Evolutionary conservation across 2,113 vertebrate species (phyloP).

Genomic region (Butorides virescens): DNA sequence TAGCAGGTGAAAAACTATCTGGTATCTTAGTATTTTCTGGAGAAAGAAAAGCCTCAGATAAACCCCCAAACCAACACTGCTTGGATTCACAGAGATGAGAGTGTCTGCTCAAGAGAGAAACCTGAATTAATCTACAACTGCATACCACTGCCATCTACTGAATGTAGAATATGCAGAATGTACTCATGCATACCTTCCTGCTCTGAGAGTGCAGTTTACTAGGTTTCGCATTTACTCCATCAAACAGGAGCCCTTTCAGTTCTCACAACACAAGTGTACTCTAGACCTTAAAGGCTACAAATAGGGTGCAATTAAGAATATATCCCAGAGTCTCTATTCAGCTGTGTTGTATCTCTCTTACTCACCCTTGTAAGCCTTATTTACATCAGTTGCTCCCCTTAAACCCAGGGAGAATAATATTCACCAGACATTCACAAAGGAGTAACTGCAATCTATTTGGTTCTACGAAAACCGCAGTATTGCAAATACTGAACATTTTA

Average conservation of each 20-base stretch:
- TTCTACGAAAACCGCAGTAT: not conserved
- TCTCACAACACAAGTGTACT: no score
- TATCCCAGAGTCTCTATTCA: not conserved
- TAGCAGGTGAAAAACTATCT: not conserved
- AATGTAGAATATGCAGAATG: not conserved
- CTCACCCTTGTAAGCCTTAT: not conserved
- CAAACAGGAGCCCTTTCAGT: no score
- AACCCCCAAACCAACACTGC: not conserved
- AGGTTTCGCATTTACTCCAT: not conserved
- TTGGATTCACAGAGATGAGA: not conserved
- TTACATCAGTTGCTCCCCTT: not conserved
- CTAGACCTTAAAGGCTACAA: no score
- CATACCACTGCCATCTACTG: conserved; percentile 61
- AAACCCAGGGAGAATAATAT: not conserved
- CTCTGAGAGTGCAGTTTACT: not conserved
- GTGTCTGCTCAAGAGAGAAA: conserved; percentile 11
- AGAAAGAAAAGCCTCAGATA: not conserved
- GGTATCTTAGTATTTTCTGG: not conserved
- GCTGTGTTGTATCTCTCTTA: not conserved
- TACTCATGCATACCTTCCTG: not conserved
- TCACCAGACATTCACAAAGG: not conserved
- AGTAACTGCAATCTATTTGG: not conserved
- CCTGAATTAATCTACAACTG: not conserved
- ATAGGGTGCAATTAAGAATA: no score
- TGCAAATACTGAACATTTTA: not conserved